Evolutionary conservation across 2,113 vertebrate genomes (phyloP), one percentile per base, ranked within the genome.

Genomic region (Chionomys nivalis): DNA sequence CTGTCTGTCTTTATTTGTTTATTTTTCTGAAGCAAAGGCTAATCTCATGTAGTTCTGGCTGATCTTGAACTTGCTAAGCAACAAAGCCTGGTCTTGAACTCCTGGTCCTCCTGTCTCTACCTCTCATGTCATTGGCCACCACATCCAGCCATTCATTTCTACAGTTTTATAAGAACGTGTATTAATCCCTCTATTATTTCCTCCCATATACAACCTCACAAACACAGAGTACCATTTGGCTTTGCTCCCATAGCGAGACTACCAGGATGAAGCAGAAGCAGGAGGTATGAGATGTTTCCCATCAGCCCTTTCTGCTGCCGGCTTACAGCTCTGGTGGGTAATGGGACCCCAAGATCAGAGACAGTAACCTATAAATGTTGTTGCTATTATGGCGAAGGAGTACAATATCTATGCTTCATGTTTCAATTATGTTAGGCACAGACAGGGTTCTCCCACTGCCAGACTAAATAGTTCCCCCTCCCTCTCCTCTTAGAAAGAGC

Each of bases 111-210:
- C n/a, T 21, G n/a, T 4, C 42, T 65, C 39, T 33, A 31, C 39
- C 28, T 86, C 17, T 28, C 33, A 70, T 3, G 11, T 49, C 11
- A 86, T 52, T 21, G 31, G 19, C 19, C 44, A 49, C 17, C 31
- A 87, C 31, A 87, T 24, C 17, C 19, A 52, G 31, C 2, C 65
- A 49, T n/a, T 70, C 1, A n/a, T 52, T 68, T 70, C 33, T 52
- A 68, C 49, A 70, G 12, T 49, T 70, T 94, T 65, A 88, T 79
- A 33, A 85, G 88, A 28, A 96, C 93, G 12, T 10, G 42, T 75
- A 33, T 88, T 78, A n/a, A 73, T 95, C 70, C 14, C 0, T 19
- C 0, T 36, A 0, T 42, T 61, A 31, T 66, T 9, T 1, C 17
- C 16, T 14, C 28, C 92, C 13, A 17, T 24, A 93, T 70, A 31